Evolutionary conservation across 2,888 invertebrate species (phyloP), one percentile per base, ranked within the genome.

Genomic region (Lampropteryx suffumata): DNA sequence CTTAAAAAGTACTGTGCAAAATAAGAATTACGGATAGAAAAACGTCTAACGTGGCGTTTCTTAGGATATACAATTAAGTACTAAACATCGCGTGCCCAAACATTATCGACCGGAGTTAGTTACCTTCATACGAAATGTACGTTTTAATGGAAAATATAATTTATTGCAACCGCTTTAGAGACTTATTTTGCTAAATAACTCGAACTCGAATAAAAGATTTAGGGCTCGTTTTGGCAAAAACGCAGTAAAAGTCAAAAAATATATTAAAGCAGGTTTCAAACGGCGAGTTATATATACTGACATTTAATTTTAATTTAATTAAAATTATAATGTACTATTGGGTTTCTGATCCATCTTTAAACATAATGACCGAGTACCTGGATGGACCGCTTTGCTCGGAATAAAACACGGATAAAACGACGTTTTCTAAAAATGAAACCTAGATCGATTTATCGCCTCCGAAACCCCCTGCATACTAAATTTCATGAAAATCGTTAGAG

Each of bases 41-140:
- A 71, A 64, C 24, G 55, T 61, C 57, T 52, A 66, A 62, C 65
- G 59, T 12, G 61, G 57, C 57, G 61, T 70, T 76, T 69, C 70
- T 65, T 57, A 68, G 67, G 70, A 76, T 75, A 79, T 76, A 71
- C 65, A 66, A 59, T 62, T 61, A n/a, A 69, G 57, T 57, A 59
- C n/a, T n/a, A 62, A 64, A 47, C 57, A 62, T 73, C 68, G 73
- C 73, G 73, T 73, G 73, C 52, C 49, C 37, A 43, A 26, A 48
- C 32, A 27, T 44, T 68, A 71, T 72, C 73, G 73, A 73, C 61
- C 71, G 48, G 26, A 35, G 45, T 53, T 48, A 14, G 51, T 33
- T 55, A 59, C 57, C 42, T 50, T 35, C 17, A 17, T 32, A 42
- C 10, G 40, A 44, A 50, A 44, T 28, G 10, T 40, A 52, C 29